These are phyloP conservation scores for Drosophila anomelani DNA, from an alignment of 2,888 invertebrate species.

Conservation along the genomic window DNA sequence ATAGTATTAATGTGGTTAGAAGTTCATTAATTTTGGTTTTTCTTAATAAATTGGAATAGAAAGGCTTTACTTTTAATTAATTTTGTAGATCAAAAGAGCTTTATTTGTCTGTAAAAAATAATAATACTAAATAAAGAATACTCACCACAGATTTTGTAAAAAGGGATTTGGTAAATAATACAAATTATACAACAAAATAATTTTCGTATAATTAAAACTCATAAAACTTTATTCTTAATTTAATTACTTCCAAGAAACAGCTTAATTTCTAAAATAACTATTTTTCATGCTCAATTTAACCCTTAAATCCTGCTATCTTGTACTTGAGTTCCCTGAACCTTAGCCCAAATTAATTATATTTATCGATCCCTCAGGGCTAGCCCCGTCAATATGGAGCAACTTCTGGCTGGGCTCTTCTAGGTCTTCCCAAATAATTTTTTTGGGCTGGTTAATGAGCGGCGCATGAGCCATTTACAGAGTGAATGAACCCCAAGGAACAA, in stretches of 20 bases:
- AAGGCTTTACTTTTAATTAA: neutral
- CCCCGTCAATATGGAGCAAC: constrained; percentile 19
- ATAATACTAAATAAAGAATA: too few relatives aligned
- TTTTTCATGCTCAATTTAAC: neutral
- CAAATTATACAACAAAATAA: too few relatives aligned
- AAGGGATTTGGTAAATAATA: too few relatives aligned
- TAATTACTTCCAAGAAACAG: neutral
- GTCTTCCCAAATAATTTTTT: constrained; percentile 57
- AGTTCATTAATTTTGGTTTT: neutral
- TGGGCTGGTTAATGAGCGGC: constrained; percentile 46
- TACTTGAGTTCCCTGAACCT: neutral
- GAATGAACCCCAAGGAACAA: constrained; percentile 50
- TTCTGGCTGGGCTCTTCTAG: constrained; percentile 49
- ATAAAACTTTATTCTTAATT: neutral
- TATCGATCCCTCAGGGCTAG: neutral
- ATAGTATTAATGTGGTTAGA: neutral
- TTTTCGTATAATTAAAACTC: too few relatives aligned
- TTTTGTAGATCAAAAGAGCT: neutral
- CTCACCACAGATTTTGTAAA: too few relatives aligned
- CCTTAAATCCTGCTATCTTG: neutral
- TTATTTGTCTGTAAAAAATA: too few relatives aligned
- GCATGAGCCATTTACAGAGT: constrained; percentile 17
- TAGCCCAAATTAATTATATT: constrained; percentile 24
- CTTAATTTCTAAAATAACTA: neutral
- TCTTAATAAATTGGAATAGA: neutral